phyloP scores from a whole-genome alignment of 2,888 invertebrate genomes.

The Anaspis maculata region DNA sequence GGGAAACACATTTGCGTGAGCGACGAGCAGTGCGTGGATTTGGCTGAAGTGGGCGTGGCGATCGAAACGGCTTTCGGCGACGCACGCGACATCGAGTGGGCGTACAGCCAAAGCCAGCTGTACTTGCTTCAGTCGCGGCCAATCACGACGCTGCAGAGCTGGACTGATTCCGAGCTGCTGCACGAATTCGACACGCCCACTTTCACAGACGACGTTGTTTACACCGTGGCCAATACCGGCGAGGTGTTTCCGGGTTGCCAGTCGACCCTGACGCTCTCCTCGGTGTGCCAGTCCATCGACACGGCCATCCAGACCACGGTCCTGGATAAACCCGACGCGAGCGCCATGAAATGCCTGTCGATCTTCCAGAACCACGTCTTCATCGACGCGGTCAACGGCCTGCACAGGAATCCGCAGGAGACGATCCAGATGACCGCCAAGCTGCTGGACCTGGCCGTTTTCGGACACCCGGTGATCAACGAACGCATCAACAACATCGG shows the following conservation, averaged over 20 bases:
- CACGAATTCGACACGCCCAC: constrained; percentile 69
- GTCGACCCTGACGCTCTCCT: constrained; percentile 44
- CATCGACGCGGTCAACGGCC: constrained; percentile 27
- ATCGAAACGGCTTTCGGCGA: constrained; percentile 62
- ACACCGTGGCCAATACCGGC: constrained; percentile 67
- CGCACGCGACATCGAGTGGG: constrained; percentile 77
- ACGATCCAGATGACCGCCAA: constrained; percentile 44
- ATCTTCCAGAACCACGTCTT: constrained; percentile 35
- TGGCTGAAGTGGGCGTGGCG: constrained; percentile 50
- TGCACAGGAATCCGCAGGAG: constrained; percentile 40
- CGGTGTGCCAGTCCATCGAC: constrained; percentile 14
- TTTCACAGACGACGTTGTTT: constrained; percentile 54
- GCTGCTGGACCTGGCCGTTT: constrained; percentile 53
- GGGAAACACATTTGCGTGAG: neutral
- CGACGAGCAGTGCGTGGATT: constrained; percentile 45
- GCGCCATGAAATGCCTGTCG: constrained; percentile 16
- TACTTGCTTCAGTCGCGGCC: constrained; percentile 71
- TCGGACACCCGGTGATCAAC: constrained; percentile 53
- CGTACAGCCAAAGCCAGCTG: constrained; percentile 51
- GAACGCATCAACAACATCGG: constrained; percentile 46
- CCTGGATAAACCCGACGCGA: constrained; percentile 2
- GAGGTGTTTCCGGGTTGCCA: constrained; percentile 58
- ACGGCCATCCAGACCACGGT: constrained; percentile 16
- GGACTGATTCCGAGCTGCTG: constrained; percentile 68
- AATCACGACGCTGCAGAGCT: constrained; percentile 62